phyloP scores from a whole-genome alignment of 2,888 invertebrate species.

The Polyploca ridens region DNA sequence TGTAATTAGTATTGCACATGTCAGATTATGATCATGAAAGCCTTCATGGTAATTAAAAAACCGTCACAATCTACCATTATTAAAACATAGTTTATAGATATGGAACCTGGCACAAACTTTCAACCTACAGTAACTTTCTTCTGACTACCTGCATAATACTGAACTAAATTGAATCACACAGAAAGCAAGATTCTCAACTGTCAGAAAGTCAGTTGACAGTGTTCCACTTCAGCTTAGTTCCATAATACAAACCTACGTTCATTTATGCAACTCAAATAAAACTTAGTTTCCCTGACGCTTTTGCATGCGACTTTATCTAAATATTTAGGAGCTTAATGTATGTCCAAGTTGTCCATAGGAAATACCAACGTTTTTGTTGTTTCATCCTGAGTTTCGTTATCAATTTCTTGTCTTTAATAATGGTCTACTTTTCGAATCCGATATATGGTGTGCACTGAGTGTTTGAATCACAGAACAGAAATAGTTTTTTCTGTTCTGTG shows the following conservation, averaged over 20 bases:
- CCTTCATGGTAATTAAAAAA: no score
- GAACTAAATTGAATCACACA: slow-evolving; percentile 1
- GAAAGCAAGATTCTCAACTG: slow-evolving; percentile 26
- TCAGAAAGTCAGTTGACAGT: slow-evolving; percentile 38
- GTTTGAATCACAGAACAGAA: no score
- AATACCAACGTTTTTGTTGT: slow-evolving; percentile 32
- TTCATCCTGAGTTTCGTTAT: slow-evolving; percentile 15
- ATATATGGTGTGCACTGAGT: no score
- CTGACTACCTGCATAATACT: not conserved
- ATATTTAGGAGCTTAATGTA: slow-evolving; percentile 37
- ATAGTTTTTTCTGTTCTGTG: no score
- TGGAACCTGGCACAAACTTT: not conserved
- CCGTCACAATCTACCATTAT: no score
- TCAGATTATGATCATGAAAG: no score
- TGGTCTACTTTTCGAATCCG: no score
- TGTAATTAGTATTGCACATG: no score
- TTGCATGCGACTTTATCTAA: slow-evolving; percentile 47
- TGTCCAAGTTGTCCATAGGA: slow-evolving; percentile 42
- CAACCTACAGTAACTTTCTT: not conserved
- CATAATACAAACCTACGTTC: slow-evolving; percentile 44
- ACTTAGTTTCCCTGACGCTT: slow-evolving; percentile 51
- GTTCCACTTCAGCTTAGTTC: slow-evolving; percentile 35
- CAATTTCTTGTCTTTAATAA: slow-evolving; percentile 12
- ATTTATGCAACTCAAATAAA: slow-evolving; percentile 56
- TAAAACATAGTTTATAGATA: not conserved